phyloP scores from a whole-genome alignment of 2,113 vertebrate species.

The Macquaria australasica region DNA sequence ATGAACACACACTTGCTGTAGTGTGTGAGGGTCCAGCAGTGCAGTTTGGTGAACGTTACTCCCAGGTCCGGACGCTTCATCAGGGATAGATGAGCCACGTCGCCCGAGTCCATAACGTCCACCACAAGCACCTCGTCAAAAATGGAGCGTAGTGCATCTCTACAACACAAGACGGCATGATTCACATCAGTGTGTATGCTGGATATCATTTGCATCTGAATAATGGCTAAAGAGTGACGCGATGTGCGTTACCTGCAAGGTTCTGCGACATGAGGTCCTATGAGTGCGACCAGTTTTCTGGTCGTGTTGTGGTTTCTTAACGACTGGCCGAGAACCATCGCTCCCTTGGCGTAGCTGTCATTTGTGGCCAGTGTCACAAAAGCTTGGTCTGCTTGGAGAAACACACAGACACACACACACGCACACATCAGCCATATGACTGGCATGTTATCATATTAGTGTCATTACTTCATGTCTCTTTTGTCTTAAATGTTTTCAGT shows the following conservation, averaged over 20 bases:
- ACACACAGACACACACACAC: constrained; percentile 33
- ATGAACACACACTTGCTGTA: constrained; percentile 98
- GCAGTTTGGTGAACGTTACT: constrained; percentile 94
- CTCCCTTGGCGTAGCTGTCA: constrained; percentile 94
- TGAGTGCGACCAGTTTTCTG: constrained; percentile 87
- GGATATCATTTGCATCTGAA: no score
- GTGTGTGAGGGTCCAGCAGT: constrained; percentile 95
- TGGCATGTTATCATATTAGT: not conserved
- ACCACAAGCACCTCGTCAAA: constrained; percentile 93
- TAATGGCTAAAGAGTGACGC: not conserved
- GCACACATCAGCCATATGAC: not conserved
- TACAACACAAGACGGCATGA: constrained; percentile 58
- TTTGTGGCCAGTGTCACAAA: constrained; percentile 98
- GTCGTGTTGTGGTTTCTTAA: constrained; percentile 90
- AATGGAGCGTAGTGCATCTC: constrained; percentile 86
- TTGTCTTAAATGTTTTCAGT: not conserved
- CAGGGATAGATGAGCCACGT: constrained; percentile 91
- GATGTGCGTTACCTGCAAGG: constrained; percentile 74
- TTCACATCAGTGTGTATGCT: not conserved
- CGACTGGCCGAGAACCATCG: constrained; percentile 94
- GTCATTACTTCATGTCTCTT: not conserved
- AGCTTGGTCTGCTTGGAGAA: constrained; percentile 89
- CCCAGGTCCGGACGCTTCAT: constrained; percentile 97
- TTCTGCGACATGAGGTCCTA: constrained; percentile 91
- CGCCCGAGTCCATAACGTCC: constrained; percentile 93